Conservation (phyloP, 1,140 invertebrate genomes). For the Agrypnia vestita region DNA sequence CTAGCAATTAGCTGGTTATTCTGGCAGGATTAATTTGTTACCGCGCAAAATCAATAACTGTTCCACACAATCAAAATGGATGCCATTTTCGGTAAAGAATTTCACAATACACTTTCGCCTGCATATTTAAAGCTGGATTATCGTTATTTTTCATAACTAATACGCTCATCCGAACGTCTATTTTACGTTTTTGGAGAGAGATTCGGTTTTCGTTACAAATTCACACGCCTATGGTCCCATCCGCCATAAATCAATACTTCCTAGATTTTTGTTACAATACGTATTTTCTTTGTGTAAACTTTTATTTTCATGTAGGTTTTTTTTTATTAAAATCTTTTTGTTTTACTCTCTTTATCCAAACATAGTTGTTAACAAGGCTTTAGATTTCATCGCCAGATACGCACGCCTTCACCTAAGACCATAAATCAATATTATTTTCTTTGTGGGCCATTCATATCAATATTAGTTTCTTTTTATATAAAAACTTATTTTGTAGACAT, state of each 20-base stretch:
- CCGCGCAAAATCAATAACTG: conserved; percentile 54
- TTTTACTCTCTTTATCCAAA: too few species aligned
- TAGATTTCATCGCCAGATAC: too few species aligned
- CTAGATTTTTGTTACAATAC: too few species aligned
- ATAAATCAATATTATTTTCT: too few species aligned
- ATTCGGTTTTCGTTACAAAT: background rate
- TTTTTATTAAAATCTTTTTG: background rate
- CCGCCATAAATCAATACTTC: conserved; percentile 36
- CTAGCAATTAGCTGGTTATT: conserved; percentile 1
- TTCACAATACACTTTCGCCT: conserved; percentile 39
- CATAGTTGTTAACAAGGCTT: too few species aligned
- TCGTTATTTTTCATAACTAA: background rate
- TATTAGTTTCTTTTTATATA: too few species aligned
- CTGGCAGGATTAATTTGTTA: conserved; percentile 37
- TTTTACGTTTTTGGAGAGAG: conserved; percentile 10
- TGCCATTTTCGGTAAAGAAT: conserved; percentile 40
- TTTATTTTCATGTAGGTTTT: background rate
- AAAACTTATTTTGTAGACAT: too few species aligned
- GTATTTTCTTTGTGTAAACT: conserved; percentile 33
- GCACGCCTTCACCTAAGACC: too few species aligned
- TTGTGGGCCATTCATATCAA: too few species aligned
- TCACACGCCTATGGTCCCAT: background rate
- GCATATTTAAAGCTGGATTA: conserved; percentile 23
- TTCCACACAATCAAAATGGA: conserved; percentile 51
- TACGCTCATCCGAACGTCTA: conserved; percentile 10